Evolutionary conservation across 2,888 invertebrate genomes (phyloP).

Genomic region (Apamea monoglypha): DNA sequence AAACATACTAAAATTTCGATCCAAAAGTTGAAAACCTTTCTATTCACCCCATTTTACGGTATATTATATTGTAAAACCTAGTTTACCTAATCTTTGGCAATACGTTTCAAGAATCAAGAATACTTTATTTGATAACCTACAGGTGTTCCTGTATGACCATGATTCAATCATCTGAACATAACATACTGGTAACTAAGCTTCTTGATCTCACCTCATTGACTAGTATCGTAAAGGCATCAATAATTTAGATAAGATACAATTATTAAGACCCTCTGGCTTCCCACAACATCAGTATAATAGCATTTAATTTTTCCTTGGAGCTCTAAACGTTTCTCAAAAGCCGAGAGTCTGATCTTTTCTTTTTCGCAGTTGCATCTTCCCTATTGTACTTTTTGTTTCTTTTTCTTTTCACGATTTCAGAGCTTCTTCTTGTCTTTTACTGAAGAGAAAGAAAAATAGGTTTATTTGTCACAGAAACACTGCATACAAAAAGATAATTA

Average conservation of each 20-base stretch:
- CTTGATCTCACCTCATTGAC: not conserved
- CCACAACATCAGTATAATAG: not conserved
- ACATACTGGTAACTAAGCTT: not conserved
- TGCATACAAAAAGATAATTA: too few relatives aligned
- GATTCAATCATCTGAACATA: not conserved
- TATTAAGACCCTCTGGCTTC: too few relatives aligned
- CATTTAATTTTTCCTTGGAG: not conserved
- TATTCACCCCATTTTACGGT: too few relatives aligned
- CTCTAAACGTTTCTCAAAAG: conserved; percentile 2
- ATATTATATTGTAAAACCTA: not conserved
- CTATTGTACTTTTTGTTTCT: not conserved
- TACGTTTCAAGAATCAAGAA: not conserved
- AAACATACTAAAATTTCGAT: too few relatives aligned
- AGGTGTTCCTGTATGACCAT: not conserved
- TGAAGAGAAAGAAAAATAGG: not conserved
- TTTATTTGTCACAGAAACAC: too few relatives aligned
- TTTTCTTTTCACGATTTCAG: not conserved
- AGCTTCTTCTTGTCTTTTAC: not conserved
- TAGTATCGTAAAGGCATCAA: not conserved
- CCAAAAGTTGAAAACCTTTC: too few relatives aligned
- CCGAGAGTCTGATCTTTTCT: not conserved
- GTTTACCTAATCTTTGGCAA: not conserved
- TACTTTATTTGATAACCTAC: too few relatives aligned
- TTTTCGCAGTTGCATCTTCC: conserved; percentile 1
- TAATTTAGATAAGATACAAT: not conserved